phyloP scores from a whole-genome alignment of 2,113 vertebrate species.

The Hemibates koningsi region DNA sequence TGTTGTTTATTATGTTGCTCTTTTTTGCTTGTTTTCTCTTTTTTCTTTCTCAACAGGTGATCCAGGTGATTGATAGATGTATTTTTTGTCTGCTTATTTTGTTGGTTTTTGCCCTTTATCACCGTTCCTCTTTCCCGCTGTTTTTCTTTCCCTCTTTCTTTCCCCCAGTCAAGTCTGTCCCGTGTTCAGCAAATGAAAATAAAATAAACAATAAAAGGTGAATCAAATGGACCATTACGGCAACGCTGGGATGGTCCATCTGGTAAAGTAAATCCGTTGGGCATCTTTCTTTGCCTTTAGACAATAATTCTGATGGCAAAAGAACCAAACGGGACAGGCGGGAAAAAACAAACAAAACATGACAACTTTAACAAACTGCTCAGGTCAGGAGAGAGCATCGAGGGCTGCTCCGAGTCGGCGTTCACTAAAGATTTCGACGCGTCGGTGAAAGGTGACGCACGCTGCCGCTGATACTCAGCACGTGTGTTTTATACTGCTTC shows the following conservation, averaged over 20 bases:
- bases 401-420: not conserved
- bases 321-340: rapidly evolving
- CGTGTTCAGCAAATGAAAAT: no score
- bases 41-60: no score
- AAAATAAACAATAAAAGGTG: no score
- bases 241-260: rapidly evolving
- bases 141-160: no score
- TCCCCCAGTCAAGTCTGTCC: no score
- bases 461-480: not conserved
- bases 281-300: rapidly evolving
- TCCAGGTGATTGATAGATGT: no score
- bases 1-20: no score
- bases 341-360: not conserved
- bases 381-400: not conserved
- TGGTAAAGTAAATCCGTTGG: not conserved
- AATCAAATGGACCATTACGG: no score
- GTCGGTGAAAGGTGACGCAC: not conserved
- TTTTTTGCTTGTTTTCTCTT: no score
- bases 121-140: no score
- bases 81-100: no score
- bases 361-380: not conserved
- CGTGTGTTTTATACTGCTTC: not conserved
- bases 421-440: not conserved
- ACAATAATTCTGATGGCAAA: not conserved
- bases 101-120: no score